Evolutionary conservation across 2,113 vertebrate genomes (phyloP), one percentile per base, ranked within the genome.

Genomic region (Gambusia holbrooki): DNA sequence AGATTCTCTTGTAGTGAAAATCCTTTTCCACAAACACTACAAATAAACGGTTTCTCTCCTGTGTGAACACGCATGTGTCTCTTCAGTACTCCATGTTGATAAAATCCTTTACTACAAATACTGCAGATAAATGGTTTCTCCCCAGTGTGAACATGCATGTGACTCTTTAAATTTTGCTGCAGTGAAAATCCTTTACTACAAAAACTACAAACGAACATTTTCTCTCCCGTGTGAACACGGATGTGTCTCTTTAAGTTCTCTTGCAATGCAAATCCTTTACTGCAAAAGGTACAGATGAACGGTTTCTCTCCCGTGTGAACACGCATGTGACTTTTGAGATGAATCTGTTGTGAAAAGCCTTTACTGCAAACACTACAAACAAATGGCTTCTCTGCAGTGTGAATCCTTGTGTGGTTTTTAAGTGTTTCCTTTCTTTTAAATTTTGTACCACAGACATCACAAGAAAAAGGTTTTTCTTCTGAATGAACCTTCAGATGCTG

Each of bases 171-270:
- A n/a, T 58, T 58, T n/a, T 58, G 51, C 25, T 58, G 51, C 22
- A 58, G 51, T n/a, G 51, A 58, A 58, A 58, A 58, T 10, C 51
- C 51, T 58, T 58, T 58, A n/a, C 51, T 58, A 58, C 51, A 58
- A 58, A 58, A 58, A 58, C 51, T 58, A 58, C 51, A 58, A 58
- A 58, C 51, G n/a, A 58, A 58, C 51, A n/a, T 58, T 58, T 58
- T 58, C 25, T 58, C 51, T n/a, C 51, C 51, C 2, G 51, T 58
- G 22, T 58, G 51, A 58, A 58, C 51, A n/a, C 51, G 51, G 22
- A n/a, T 58, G 51, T 58, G 51, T 58, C 51, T 58, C 51, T 58
- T 58, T 58, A 58, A 25, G 10, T 58, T 58, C 51, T 58, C 51
- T 11, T 58, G 51, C 11, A 58, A 58, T n/a, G 51, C 51, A 58